Percentiles rank a stretch among this genome's conserved stretches.
Conservation (phyloP, 2,113 vertebrate genomes). For the Peromyscus leucopus region DNA sequence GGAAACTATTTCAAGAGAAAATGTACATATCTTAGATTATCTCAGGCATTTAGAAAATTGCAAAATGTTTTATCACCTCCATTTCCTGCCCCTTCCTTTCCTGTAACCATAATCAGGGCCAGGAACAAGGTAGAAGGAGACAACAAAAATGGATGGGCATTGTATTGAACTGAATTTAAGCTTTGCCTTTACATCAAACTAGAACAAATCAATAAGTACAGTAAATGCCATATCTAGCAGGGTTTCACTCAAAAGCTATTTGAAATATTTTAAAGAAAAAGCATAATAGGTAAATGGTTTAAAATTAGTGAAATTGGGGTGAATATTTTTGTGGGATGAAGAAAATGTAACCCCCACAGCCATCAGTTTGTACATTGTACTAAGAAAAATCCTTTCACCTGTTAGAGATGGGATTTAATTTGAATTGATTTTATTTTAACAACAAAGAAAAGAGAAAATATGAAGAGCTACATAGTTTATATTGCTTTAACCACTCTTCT, state of each 20-base stretch:
- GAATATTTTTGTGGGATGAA: constrained; percentile 30
- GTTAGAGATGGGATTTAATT: neutral
- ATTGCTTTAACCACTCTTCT: neutral
- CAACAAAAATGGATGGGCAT: neutral
- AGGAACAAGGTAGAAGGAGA: neutral
- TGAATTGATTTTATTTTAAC: constrained; percentile 5
- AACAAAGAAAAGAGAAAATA: neutral
- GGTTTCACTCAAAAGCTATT: constrained; percentile 33
- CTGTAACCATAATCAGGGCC: neutral
- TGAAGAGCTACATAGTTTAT: neutral
- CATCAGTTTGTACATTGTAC: neutral
- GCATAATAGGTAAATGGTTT: neutral
- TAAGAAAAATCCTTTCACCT: constrained; percentile 1
- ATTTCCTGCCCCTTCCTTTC: constrained; percentile 35
- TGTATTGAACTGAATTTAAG: neutral
- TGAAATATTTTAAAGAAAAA: constrained; percentile 47
- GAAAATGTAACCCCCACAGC: neutral
- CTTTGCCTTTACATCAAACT: constrained; percentile 47
- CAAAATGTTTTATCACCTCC: constrained; percentile 74
- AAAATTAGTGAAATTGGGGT: neutral
- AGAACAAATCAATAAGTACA: constrained; percentile 19
- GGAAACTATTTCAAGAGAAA: constrained; percentile 69
- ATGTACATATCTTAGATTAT: constrained; percentile 69
- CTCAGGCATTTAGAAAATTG: constrained; percentile 75
- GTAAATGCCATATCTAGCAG: neutral